These are phyloP conservation scores for Coendou prehensilis DNA, from an alignment of 2,797 vertebrate species.

Conservation along the genomic window DNA sequence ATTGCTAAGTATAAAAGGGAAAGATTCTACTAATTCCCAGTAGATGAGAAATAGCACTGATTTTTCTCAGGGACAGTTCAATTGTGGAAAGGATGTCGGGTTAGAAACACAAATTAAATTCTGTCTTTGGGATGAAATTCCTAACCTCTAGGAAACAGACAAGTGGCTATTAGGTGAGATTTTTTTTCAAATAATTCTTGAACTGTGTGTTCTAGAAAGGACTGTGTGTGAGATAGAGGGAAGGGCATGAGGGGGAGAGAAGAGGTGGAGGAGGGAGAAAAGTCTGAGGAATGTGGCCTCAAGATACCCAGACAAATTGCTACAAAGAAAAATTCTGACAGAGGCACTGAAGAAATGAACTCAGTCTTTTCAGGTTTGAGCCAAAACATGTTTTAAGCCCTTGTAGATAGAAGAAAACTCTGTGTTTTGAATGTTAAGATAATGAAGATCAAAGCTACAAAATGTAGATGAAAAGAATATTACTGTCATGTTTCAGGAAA, in stretches of 20 bases:
- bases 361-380: constrained; percentile 42
- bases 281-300: constrained; percentile 42
- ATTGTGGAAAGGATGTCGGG: constrained; percentile 3
- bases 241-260: not conserved
- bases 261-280: not conserved
- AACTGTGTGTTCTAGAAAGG: constrained; percentile 15
- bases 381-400: constrained; percentile 63
- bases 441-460: constrained; percentile 75
- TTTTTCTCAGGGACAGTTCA: constrained; percentile 11
- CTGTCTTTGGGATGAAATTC: constrained; percentile 30
- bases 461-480: constrained; percentile 44
- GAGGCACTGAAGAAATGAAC: constrained; percentile 14
- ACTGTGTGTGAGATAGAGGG: not conserved
- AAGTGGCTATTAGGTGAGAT: not conserved
- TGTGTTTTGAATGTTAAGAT: constrained; percentile 68
- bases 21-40: constrained; percentile 24
- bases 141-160: constrained; percentile 41
- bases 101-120: constrained; percentile 39
- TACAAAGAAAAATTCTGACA: constrained; percentile 48
- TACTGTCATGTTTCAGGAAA: constrained; percentile 54
- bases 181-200: constrained; percentile 22
- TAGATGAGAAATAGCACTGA: not conserved
- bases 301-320: not conserved
- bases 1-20: not conserved
- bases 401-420: constrained; percentile 47